Evolutionary conservation across 2,113 vertebrate species (phyloP), one percentile per base, ranked within the genome.

Genomic region (Brachypteracias leptosomus): DNA sequence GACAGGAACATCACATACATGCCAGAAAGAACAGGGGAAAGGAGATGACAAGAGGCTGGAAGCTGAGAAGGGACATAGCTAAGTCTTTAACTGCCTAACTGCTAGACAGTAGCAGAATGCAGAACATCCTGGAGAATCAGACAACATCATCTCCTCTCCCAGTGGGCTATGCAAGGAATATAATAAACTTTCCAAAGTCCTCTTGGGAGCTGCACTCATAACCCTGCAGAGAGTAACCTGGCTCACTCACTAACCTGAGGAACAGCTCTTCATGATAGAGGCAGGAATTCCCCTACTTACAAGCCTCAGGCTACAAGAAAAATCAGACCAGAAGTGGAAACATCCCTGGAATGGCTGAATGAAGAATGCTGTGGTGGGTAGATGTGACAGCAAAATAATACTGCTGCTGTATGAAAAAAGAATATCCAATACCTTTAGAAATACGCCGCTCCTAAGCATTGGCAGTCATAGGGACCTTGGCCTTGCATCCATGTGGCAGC

Each of bases 371-470:
- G 44, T 12, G 35, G 57, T 16, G 35, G 16, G 22, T 17, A 74
- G 35, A 6, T 62, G 46, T 0, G 7, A 87, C 0, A 91, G 16
- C 7, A 11, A 35, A 2, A 2, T 21, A 65, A 59, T 19, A 68
- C 3, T 44, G 24, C 10, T 89, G 40, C 29, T 63, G 20, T 15
- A 26, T 42, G 10, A 81, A 49, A 73, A 73, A 80, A 65, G 7
- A 92, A 28, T 33, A 74, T 17, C 25, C 36, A 66, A 12, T 7
- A 85, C 35, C 20, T 87, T 42, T 73, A 42, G 49, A 76, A 92
- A 68, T 29, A 83, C 0, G 9, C 16, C 57, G 18, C 46, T 90
- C 90, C 76, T 65, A 86, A 90, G 58, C 21, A 52, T 2, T 63
- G 47, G 52, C 29, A 83, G 16, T 11, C 5, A 9, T 1, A 42